These are phyloP conservation scores for Athripsodes cinereus DNA, from an alignment of 2,888 invertebrate genomes.

Conservation along the genomic window DNA sequence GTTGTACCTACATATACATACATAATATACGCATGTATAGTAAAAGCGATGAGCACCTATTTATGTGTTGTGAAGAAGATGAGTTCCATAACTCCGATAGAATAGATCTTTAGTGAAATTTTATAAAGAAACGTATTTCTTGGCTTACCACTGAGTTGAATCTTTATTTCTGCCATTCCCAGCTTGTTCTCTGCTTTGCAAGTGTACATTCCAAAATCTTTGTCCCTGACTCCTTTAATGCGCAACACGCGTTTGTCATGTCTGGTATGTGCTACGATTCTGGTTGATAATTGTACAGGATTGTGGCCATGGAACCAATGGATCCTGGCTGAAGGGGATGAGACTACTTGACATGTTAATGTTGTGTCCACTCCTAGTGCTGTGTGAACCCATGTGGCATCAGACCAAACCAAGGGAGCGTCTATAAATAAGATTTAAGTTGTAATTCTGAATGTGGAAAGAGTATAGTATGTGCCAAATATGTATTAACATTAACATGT, in stretches of 20 bases:
- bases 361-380: slow-evolving; percentile 64
- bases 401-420: slow-evolving; percentile 63
- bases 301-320: slow-evolving; percentile 62
- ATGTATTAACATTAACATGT: too few relatives aligned
- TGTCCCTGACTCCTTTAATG: slow-evolving; percentile 58
- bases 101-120: too few relatives aligned
- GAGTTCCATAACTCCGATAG: too few relatives aligned
- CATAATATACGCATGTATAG: background rate
- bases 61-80: too few relatives aligned
- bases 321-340: slow-evolving; percentile 64
- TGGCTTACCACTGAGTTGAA: slow-evolving; percentile 64
- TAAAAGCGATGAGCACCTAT: too few relatives aligned
- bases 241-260: slow-evolving; percentile 58
- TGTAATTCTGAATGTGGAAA: background rate
- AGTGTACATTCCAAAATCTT: slow-evolving; percentile 72
- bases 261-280: slow-evolving; percentile 48
- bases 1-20: too few relatives aligned
- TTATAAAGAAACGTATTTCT: background rate
- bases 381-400: slow-evolving; percentile 66
- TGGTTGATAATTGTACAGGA: slow-evolving; percentile 46
- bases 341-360: slow-evolving; percentile 61
- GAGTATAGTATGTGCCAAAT: too few relatives aligned
- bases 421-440: slow-evolving; percentile 46
- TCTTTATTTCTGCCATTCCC: slow-evolving; percentile 62
- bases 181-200: slow-evolving; percentile 71